Base-by-base conservation (phyloP, 2,888 invertebrate genomes). In the Teleiodes luculella region DNA sequence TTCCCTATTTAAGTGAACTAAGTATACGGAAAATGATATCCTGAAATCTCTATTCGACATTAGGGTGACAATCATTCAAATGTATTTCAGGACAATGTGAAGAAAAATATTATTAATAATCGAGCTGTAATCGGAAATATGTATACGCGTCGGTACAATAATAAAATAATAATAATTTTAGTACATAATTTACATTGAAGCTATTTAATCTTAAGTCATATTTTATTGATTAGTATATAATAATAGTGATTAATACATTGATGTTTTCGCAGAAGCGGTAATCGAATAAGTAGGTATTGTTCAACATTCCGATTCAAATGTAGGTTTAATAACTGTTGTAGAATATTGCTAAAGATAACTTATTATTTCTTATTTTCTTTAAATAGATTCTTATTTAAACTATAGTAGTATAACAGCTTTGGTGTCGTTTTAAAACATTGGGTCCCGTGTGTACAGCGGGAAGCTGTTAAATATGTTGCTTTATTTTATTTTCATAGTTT, bases 121-220 rank as follows among this genome's bases (percentile, higher is more conserved):
- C 37, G 83, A 86, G 84, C 85, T 86, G 82, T 85, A 86, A 79
- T 84, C 77, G 64, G 69, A 83, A 84, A 80, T 83, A 83, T 86
- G 88, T 89, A 89, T 89, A 89, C 88, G 88, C 88, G 78, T 85
- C 81, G 82, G 88, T 83, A 89, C 88, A 89, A 89, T 89, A 88
- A 85, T 84, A 85, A 76, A 87, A 85, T 84, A 85, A 76, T 76
- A 79, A 74, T 82, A 80, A 72, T 70, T 68, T 67, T 67, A 61
- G 60, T 43, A 43, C 48, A 55, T 46, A 53, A 35, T 41, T 52
- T 24, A 54, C 31, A 65, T 58, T 62, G 53, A 84, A 86, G 80
- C 67, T 87, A 86, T 86, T 85, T 86, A 84, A 13, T 43, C 83
- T 58, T 85, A 86, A 85, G 85, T 71, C 73, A 54, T 39, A 39